These are phyloP conservation scores for Enteromius argenteus DNA, from an alignment of 2,797 vertebrate genomes.

Conservation along the genomic window DNA sequence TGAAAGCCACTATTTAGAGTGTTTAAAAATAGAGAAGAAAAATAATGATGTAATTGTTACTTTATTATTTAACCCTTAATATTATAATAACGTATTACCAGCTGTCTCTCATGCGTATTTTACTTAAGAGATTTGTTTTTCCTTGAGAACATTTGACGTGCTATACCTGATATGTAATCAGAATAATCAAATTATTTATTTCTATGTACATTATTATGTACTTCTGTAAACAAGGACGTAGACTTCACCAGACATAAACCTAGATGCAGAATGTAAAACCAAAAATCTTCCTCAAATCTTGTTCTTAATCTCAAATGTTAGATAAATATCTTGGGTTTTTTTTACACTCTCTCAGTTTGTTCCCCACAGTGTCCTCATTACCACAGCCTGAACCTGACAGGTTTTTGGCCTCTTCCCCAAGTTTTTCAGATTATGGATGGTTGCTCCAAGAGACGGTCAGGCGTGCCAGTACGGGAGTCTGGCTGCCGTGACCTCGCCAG, in stretches of 20 bases:
- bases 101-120: too few relatives aligned
- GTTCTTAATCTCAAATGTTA: background rate
- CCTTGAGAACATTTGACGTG: too few relatives aligned
- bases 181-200: too few relatives aligned
- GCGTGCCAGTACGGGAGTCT: background rate
- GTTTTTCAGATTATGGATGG: constrained; percentile 22
- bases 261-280: background rate
- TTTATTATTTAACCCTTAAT: too few relatives aligned
- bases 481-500: constrained; percentile 2
- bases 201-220: background rate
- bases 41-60: too few relatives aligned
- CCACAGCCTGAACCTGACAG: constrained; percentile 8
- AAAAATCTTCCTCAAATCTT: background rate
- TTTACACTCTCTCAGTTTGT: background rate
- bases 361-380: background rate
- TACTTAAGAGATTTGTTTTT: too few relatives aligned
- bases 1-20: too few relatives aligned
- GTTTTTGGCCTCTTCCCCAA: constrained; percentile 27
- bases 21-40: too few relatives aligned
- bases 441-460: background rate
- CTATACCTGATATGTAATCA: too few relatives aligned
- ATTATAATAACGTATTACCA: too few relatives aligned
- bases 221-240: background rate
- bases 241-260: background rate
- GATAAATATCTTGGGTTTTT: background rate